Evolutionary conservation across 2,888 invertebrate species (phyloP).

Genomic region (Diadegma fenestrale): DNA sequence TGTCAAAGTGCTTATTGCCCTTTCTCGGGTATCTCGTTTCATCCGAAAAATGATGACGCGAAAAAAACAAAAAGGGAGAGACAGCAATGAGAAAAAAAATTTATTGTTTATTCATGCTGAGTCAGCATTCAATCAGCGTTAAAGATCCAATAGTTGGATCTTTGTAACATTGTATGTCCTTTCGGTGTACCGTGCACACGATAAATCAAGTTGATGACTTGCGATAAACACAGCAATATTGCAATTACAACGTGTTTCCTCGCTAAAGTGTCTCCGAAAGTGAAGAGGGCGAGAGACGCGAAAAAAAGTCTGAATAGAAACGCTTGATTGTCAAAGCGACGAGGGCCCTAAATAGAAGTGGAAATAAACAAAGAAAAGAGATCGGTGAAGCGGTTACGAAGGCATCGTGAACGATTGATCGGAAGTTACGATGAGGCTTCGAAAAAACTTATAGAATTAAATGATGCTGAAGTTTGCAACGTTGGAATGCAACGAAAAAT

Average conservation of each 20-base stretch:
- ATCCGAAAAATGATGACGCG: not conserved
- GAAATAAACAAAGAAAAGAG: not conserved
- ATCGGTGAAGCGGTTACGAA: not conserved
- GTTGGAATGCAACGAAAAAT: too few relatives aligned
- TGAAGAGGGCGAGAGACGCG: not conserved
- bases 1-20: not conserved
- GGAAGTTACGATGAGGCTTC: constrained; percentile 25
- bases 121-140: constrained; percentile 41
- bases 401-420: constrained; percentile 39
- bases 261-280: constrained; percentile 2
- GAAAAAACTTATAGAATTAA: too few relatives aligned
- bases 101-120: constrained; percentile 51
- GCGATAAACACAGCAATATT: constrained; percentile 22
- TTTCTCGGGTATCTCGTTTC: constrained; percentile 13
- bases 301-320: not conserved
- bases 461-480: too few relatives aligned
- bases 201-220: constrained; percentile 39
- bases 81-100: not conserved
- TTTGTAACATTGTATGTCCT: constrained; percentile 8
- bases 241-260: constrained; percentile 28
- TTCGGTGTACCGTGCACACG: constrained; percentile 18
- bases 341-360: not conserved
- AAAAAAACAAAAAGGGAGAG: constrained; percentile 1
- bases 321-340: constrained; percentile 5
- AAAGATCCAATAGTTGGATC: constrained; percentile 21